A percentile compares a stretch with the other conserved stretches of the same genome.
These are phyloP conservation scores for Arctopsyche grandis DNA, from an alignment of 1,140 invertebrate species.

Conservation along the genomic window DNA sequence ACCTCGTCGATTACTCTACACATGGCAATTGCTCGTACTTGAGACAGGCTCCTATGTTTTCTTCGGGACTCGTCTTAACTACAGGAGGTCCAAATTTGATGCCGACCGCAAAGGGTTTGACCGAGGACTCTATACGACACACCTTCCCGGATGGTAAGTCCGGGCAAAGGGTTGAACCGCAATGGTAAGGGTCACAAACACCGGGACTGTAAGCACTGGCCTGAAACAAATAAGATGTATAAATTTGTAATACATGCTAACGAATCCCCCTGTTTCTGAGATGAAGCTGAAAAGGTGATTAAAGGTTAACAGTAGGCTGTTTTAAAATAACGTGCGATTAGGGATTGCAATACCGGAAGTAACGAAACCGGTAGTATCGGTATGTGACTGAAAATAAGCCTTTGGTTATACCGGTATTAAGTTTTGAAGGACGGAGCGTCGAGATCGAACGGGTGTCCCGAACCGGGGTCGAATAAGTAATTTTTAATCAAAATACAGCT, in stretches of 20 bases:
- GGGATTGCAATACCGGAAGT: too few species aligned
- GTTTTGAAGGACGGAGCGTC: too few species aligned
- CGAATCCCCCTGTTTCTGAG: too few species aligned
- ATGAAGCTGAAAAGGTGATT: too few species aligned
- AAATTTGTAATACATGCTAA: not conserved
- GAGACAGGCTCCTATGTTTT: slow-evolving; percentile 83
- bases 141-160: slow-evolving; percentile 54
- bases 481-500: too few species aligned
- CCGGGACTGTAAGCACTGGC: slow-evolving; percentile 67
- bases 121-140: slow-evolving; percentile 80
- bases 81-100: slow-evolving; percentile 77
- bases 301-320: too few species aligned
- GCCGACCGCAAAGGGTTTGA: slow-evolving; percentile 79
- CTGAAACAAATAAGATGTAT: slow-evolving; percentile 61
- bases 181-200: slow-evolving; percentile 78
- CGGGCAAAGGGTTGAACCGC: slow-evolving; percentile 76
- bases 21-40: slow-evolving; percentile 78
- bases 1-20: not conserved
- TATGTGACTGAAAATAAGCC: too few species aligned
- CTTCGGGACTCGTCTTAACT: slow-evolving; percentile 74
- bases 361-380: too few species aligned
- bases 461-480: too few species aligned
- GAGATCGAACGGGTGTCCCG: too few species aligned
- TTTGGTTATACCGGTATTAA: too few species aligned
- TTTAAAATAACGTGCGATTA: too few species aligned